Evolutionary conservation across 2,888 invertebrate species (phyloP).

Genomic region (Beris morrisii): DNA sequence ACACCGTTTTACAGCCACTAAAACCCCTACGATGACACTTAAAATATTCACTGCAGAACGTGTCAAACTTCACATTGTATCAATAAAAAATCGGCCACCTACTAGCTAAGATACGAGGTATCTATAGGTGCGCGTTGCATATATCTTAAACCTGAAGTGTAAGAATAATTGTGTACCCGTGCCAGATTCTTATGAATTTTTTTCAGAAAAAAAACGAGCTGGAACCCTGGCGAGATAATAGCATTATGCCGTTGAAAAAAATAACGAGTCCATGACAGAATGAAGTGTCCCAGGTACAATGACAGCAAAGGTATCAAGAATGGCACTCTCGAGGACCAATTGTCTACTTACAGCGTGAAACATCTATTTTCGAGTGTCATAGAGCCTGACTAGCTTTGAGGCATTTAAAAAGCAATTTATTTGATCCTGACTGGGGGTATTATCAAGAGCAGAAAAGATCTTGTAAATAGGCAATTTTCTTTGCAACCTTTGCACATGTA

Average conservation of each 20-base stretch:
- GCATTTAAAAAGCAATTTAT: constrained; percentile 45
- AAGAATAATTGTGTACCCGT: constrained; percentile 24
- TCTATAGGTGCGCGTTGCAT: background rate
- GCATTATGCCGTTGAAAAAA: constrained; percentile 23
- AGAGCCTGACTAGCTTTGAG: constrained; percentile 38
- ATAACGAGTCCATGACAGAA: constrained; percentile 33
- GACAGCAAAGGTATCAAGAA: constrained; percentile 30
- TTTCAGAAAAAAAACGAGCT: constrained; percentile 12
- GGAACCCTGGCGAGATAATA: constrained; percentile 28
- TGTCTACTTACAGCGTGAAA: constrained; percentile 46
- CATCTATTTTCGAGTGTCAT: constrained; percentile 43
- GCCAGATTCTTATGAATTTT: constrained; percentile 23
- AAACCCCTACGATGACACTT: no score
- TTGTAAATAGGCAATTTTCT: constrained; percentile 31
- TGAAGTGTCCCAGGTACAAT: constrained; percentile 34
- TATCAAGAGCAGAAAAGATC: constrained; percentile 14
- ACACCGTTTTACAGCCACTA: no score
- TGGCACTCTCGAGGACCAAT: constrained; percentile 35
- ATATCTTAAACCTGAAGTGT: constrained; percentile 4
- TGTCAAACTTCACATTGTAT: background rate
- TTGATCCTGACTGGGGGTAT: constrained; percentile 24
- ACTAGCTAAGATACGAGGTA: background rate
- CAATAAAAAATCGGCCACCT: constrained; percentile 21
- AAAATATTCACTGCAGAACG: constrained; percentile 8
- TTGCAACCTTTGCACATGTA: constrained; percentile 21